Evolutionary conservation across 2,888 invertebrate species (phyloP).

Genomic region (Nezara viridula): DNA sequence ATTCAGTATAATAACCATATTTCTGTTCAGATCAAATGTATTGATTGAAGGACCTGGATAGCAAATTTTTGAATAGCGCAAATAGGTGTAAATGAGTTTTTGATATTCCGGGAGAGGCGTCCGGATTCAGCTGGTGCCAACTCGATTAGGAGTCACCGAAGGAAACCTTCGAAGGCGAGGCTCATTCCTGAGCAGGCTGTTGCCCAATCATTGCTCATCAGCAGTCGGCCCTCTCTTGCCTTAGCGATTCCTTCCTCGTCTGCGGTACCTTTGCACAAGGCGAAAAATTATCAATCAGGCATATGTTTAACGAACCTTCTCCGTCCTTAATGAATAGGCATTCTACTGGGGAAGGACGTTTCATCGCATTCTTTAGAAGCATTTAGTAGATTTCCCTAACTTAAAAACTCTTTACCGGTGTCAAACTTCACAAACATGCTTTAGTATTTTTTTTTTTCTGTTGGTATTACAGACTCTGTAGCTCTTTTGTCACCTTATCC

Average conservation of each 20-base stretch:
- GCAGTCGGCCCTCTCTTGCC: background rate
- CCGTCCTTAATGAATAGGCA: background rate
- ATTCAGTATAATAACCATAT: too few species aligned
- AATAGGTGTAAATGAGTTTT: background rate
- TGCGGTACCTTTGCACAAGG: background rate
- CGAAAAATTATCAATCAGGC: background rate
- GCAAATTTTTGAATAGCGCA: too few species aligned
- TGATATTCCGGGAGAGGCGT: background rate
- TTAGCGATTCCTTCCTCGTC: background rate
- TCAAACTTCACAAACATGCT: too few species aligned
- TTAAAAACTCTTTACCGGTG: too few species aligned
- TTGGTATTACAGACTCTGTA: too few species aligned
- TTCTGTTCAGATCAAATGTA: too few species aligned
- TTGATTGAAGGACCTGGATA: too few species aligned
- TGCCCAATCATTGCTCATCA: conserved; percentile 20
- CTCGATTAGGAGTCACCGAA: background rate
- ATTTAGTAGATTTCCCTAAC: too few species aligned
- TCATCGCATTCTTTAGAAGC: too few species aligned
- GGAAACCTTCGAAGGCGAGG: conserved; percentile 14
- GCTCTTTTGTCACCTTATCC: too few species aligned
- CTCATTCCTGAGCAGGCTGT: conserved; percentile 1
- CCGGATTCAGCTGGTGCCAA: background rate
- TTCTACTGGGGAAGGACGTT: background rate
- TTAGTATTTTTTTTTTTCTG: too few species aligned
- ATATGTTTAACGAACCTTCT: background rate